These are phyloP conservation scores for Gryllus bimaculatus DNA, from an alignment of 1,140 invertebrate species.

Conservation along the genomic window DNA sequence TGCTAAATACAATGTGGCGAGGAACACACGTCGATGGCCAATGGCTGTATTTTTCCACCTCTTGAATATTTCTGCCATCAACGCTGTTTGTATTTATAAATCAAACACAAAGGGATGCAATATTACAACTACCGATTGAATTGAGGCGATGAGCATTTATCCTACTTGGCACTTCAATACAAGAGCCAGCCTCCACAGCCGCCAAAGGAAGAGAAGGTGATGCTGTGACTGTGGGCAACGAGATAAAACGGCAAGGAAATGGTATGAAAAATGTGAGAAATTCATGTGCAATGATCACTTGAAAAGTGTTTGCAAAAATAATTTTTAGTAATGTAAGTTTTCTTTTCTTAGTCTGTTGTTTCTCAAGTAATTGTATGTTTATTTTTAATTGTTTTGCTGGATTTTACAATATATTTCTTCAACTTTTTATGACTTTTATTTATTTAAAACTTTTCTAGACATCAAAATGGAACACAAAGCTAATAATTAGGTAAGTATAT, in stretches of 20 bases:
- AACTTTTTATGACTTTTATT: not conserved
- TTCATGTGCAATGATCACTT: slow-evolving; percentile 13
- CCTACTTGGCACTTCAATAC: not conserved
- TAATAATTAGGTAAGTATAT: no score
- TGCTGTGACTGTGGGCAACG: slow-evolving; percentile 8
- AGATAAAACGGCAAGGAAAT: slow-evolving; percentile 10
- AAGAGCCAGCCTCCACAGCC: not conserved
- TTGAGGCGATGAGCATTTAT: slow-evolving; percentile 6
- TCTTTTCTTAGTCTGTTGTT: not conserved
- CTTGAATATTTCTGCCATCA: slow-evolving; percentile 15
- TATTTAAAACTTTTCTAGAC: not conserved
- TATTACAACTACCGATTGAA: slow-evolving; percentile 12
- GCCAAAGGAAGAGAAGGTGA: not conserved
- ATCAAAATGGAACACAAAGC: no score
- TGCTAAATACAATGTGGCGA: slow-evolving; percentile 22
- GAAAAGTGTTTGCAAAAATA: slow-evolving; percentile 4
- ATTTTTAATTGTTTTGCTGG: not conserved
- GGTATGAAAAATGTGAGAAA: no score
- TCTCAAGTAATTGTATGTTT: not conserved
- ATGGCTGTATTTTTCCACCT: slow-evolving; percentile 15
- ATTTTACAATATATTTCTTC: not conserved
- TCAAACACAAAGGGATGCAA: no score
- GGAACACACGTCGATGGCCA: slow-evolving; percentile 23
- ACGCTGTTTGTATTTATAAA: not conserved
- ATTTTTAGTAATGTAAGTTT: not conserved